Evolutionary conservation across 2,797 vertebrate species (phyloP).

Genomic region (Clarias platycephalus): DNA sequence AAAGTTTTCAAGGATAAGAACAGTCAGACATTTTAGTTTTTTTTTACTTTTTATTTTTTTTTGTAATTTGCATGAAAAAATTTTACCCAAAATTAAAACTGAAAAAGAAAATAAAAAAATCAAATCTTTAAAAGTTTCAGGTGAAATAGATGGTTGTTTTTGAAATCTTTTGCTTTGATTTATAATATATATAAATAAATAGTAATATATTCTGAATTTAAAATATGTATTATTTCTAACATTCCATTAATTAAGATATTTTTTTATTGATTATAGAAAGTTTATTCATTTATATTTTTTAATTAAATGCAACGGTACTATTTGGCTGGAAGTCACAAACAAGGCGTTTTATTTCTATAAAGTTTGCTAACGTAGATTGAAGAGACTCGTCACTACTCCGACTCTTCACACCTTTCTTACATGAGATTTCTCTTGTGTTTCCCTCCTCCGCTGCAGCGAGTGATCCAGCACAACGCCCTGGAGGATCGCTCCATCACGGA

Average conservation of each 20-base stretch:
- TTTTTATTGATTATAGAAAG: too few relatives aligned
- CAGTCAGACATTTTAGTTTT: too few relatives aligned
- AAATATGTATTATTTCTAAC: too few relatives aligned
- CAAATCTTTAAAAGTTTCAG: background rate
- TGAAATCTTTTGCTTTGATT: background rate
- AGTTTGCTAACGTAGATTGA: background rate
- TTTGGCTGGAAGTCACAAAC: too few relatives aligned
- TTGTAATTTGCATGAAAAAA: too few relatives aligned
- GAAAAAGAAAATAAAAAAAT: background rate
- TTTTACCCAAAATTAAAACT: background rate
- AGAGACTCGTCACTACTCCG: background rate
- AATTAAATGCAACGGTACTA: background rate
- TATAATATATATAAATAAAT: background rate
- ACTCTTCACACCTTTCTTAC: background rate
- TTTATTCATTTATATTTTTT: background rate
- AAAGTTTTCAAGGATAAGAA: too few relatives aligned
- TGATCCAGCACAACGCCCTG: conserved; percentile 97
- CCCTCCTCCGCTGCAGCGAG: conserved; percentile 74
- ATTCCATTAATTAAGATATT: too few relatives aligned
- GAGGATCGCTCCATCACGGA: conserved; percentile 97
- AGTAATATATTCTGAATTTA: too few relatives aligned
- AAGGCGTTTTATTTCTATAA: too few relatives aligned
- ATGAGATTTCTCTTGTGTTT: background rate
- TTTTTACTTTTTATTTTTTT: too few relatives aligned
- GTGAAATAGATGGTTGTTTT: background rate